Conservation (phyloP, 2,113 vertebrate species). For the Rissa tridactyla region DNA sequence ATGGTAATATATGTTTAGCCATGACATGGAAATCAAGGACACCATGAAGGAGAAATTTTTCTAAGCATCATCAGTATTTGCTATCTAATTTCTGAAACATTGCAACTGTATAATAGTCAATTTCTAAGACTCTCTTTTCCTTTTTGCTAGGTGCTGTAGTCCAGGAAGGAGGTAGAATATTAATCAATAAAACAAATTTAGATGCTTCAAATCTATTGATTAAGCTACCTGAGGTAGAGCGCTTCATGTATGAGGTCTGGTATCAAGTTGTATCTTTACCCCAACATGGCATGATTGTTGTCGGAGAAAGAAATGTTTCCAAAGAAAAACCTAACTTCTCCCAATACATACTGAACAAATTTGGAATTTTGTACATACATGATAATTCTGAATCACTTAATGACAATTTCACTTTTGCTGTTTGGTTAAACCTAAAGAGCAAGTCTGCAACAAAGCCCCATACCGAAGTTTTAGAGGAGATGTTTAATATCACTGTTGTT, state of each 20-base stretch:
- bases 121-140: not conserved
- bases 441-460: constrained; percentile 75
- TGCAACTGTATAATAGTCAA: not conserved
- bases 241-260: constrained; percentile 84
- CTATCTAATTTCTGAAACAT: not conserved
- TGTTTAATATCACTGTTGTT: constrained; percentile 83
- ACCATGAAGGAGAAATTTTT: not conserved
- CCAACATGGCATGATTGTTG: constrained; percentile 78
- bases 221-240: constrained; percentile 77
- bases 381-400: constrained; percentile 85
- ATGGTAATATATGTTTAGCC: not conserved
- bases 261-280: constrained; percentile 85
- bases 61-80: not conserved
- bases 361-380: constrained; percentile 84
- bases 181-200: constrained; percentile 82
- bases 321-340: constrained; percentile 88
- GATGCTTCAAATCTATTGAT: constrained; percentile 87
- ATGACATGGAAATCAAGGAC: not conserved
- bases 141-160: constrained; percentile 77
- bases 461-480: constrained; percentile 78
- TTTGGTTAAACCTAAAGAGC: constrained; percentile 84
- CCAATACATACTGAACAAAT: constrained; percentile 84
- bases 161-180: constrained; percentile 80
- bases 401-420: constrained; percentile 83
- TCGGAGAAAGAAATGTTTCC: constrained; percentile 85